A percentile compares a stretch with the other conserved stretches of the same genome.
These are phyloP conservation scores for Neotoxoptera formosana DNA, from an alignment of 1,140 invertebrate genomes.

Conservation along the genomic window DNA sequence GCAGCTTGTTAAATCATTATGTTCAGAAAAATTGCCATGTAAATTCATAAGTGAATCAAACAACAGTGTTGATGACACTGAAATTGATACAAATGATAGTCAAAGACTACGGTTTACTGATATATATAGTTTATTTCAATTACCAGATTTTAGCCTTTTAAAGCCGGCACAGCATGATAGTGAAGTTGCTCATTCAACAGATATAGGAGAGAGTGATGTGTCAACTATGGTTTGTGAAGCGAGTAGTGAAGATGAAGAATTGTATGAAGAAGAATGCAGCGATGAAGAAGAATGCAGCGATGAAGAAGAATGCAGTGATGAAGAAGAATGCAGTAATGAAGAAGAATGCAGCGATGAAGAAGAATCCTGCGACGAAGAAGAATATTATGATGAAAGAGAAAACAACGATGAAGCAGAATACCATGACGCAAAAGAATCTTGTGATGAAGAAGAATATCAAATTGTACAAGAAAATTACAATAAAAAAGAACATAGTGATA, in stretches of 20 bases:
- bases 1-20: neutral
- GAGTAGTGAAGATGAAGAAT: neutral
- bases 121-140: constrained; percentile 46
- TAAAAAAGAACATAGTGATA: neutral
- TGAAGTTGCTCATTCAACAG: neutral
- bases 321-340: neutral
- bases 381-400: neutral
- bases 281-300: neutral
- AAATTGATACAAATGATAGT: neutral
- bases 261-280: neutral
- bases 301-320: neutral
- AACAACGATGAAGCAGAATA: neutral
- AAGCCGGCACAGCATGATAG: neutral
- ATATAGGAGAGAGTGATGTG: neutral
- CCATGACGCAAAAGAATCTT: too few relatives aligned
- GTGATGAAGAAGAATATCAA: too few relatives aligned
- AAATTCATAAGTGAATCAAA: neutral
- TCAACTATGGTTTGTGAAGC: neutral
- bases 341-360: neutral
- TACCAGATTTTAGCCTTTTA: constrained; percentile 32
- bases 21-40: neutral
- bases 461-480: too few relatives aligned
- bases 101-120: neutral
- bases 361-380: too few relatives aligned
- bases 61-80: neutral